Evolutionary conservation across 1,140 invertebrate genomes (phyloP).

Genomic region (Hyles vespertilio): DNA sequence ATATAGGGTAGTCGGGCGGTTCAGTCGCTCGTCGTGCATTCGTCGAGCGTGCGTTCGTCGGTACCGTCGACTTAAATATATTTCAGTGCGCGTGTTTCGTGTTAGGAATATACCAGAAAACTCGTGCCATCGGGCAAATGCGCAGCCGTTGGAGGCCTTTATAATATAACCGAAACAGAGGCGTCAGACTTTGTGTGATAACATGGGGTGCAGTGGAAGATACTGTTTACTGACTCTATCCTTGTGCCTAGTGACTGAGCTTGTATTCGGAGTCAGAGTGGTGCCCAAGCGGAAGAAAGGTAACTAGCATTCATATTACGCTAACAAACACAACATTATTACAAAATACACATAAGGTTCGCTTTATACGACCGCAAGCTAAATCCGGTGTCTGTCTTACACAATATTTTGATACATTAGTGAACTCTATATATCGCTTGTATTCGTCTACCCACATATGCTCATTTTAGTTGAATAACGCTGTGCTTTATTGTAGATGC

Average conservation of each 20-base stretch:
- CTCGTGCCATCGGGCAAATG: conserved; percentile 48
- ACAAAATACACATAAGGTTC: background rate
- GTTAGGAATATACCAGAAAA: conserved; percentile 31
- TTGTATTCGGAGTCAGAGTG: conserved; percentile 67
- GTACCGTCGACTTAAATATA: conserved; percentile 20
- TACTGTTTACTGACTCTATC: conserved; percentile 70
- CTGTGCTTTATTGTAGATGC: too few species aligned
- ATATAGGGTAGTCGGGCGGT: conserved; percentile 76
- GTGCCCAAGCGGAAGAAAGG: conserved; percentile 74
- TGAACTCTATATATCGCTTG: conserved; percentile 5
- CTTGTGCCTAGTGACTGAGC: conserved; percentile 70
- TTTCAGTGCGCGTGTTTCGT: conserved; percentile 36
- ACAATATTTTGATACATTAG: conserved; percentile 14
- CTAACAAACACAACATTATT: too few species aligned
- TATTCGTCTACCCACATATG: conserved; percentile 4
- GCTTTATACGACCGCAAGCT: conserved; percentile 1
- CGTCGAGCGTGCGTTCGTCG: conserved; percentile 31
- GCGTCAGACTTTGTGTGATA: conserved; percentile 49
- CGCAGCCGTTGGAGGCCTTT: conserved; percentile 44
- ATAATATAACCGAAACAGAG: conserved; percentile 28
- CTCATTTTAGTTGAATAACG: too few species aligned
- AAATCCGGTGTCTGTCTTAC: conserved; percentile 10
- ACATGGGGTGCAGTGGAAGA: conserved; percentile 69
- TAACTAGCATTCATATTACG: conserved; percentile 31
- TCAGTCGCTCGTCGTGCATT: conserved; percentile 47